phyloP scores from a whole-genome alignment of 1,140 invertebrate species.

The Leptinotarsa texana region DNA sequence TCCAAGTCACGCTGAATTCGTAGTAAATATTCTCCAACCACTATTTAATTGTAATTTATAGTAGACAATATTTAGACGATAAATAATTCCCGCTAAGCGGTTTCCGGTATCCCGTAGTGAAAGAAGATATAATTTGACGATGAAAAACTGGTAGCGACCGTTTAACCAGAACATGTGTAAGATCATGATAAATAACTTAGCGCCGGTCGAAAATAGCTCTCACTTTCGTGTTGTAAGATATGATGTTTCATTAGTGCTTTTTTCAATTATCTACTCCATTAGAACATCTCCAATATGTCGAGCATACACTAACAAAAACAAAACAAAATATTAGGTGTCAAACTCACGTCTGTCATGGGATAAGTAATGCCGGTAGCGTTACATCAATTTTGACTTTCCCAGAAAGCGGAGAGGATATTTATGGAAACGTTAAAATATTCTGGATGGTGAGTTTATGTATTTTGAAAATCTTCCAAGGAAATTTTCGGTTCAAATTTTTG shows the following conservation, averaged over 20 bases:
- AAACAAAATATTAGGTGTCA: constrained; percentile 3
- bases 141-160: constrained; percentile 5
- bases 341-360: not conserved
- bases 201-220: constrained; percentile 2
- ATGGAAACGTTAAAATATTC: too few species aligned
- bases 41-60: constrained; percentile 1
- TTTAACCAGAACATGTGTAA: constrained; percentile 8
- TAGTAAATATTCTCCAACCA: not conserved
- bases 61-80: constrained; percentile 6
- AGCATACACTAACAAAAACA: not conserved
- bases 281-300: constrained; percentile 5
- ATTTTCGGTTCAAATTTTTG: too few species aligned
- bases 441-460: too few species aligned
- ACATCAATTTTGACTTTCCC: not conserved
- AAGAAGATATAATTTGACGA: constrained; percentile 6
- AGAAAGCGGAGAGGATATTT: too few species aligned
- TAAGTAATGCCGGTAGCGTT: not conserved
- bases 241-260: constrained; percentile 8
- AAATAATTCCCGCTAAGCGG: not conserved
- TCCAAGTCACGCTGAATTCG: not conserved
- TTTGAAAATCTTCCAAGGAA: too few species aligned
- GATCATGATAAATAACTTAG: constrained; percentile 3
- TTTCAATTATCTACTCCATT: constrained; percentile 6
- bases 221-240: constrained; percentile 5
- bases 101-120: constrained; percentile 7